These are phyloP conservation scores for Smittia sp. DNA, from an alignment of 2,888 invertebrate genomes.

Conservation along the genomic window DNA sequence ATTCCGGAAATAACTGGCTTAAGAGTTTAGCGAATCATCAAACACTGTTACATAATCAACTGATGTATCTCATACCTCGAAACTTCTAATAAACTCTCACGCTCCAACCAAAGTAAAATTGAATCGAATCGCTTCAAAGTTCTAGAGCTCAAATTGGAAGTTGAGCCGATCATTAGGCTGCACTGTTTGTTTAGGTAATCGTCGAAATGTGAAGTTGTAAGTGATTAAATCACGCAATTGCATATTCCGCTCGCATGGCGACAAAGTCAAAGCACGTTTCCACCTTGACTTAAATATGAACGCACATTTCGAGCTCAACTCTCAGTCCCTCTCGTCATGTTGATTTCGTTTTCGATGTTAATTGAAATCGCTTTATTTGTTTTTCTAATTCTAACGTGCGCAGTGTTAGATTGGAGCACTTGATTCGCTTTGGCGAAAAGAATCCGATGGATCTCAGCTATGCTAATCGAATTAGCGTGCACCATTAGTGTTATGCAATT, in stretches of 20 bases:
- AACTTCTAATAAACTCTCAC: no score
- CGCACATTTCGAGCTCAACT: not conserved
- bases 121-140: no score
- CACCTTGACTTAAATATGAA: slow-evolving; percentile 10
- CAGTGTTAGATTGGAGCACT: not conserved
- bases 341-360: not conserved
- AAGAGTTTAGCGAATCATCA: no score
- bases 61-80: no score
- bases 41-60: no score
- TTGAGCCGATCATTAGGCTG: no score
- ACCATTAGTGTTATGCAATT: not conserved
- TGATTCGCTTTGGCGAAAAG: not conserved
- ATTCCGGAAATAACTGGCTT: no score
- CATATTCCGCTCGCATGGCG: not conserved
- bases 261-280: not conserved
- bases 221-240: slow-evolving; percentile 3
- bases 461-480: not conserved
- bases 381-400: not conserved
- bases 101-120: no score
- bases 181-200: not conserved
- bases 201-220: not conserved
- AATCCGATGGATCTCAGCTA: not conserved
- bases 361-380: not conserved
- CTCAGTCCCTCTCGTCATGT: not conserved
- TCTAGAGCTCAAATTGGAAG: no score